phyloP scores from a whole-genome alignment of 2,888 invertebrate genomes.

The Hylaea fasciaria region DNA sequence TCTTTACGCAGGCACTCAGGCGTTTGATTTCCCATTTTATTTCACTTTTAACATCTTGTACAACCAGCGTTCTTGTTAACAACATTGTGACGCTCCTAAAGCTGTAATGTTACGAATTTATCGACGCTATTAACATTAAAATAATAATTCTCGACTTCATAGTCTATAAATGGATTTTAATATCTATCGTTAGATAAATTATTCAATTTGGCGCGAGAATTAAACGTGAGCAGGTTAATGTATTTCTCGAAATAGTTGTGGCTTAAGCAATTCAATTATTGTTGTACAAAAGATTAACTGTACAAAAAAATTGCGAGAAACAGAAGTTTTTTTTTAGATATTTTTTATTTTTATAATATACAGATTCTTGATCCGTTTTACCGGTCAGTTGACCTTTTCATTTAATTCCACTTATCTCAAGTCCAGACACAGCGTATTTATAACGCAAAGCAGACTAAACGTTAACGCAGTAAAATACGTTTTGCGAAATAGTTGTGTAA shows the following conservation, averaged over 20 bases:
- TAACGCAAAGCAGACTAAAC: too few species aligned
- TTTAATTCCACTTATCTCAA: too few species aligned
- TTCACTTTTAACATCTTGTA: constrained; percentile 32
- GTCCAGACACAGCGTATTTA: too few species aligned
- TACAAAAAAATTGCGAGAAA: too few species aligned
- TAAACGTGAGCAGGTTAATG: constrained; percentile 23
- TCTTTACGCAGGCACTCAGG: constrained; percentile 27
- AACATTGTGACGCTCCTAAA: constrained; percentile 61
- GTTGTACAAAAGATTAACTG: too few species aligned
- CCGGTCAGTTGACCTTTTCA: too few species aligned
- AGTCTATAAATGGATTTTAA: constrained; percentile 77
- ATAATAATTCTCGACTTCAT: constrained; percentile 79
- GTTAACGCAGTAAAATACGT: constrained; percentile 21
- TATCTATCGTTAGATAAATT: constrained; percentile 74
- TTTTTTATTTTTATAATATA: too few species aligned
- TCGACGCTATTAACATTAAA: constrained; percentile 76
- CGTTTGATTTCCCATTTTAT: constrained; percentile 33
- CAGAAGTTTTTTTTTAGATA: too few species aligned
- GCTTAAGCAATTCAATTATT: background rate
- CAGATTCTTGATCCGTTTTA: too few species aligned
- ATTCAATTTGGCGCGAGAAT: constrained; percentile 63
- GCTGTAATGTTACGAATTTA: constrained; percentile 68
- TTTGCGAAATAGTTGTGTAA: constrained; percentile 36
- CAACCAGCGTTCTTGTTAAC: constrained; percentile 35
- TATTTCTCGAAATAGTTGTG: constrained; percentile 37